Percentiles rank a stretch among this genome's conserved stretches.
Evolutionary conservation across 35 echinoderm and acorn worm genomes (phyloP).

Genomic region (Hemicentrotus pulcherrimus): DNA sequence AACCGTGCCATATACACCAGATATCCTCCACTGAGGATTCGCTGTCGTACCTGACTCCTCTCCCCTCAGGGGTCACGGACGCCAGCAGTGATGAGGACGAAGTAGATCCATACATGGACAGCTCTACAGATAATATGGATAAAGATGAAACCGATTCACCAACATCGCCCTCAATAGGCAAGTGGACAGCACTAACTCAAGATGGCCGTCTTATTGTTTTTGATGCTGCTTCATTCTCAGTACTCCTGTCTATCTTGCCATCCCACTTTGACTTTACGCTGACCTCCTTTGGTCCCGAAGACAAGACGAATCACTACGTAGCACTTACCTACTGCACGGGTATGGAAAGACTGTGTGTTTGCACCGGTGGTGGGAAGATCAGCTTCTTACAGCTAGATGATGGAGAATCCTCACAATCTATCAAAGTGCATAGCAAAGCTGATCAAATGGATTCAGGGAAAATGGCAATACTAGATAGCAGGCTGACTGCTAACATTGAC

Average conservation of each 20-base stretch:
- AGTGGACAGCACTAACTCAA: conserved; percentile 57
- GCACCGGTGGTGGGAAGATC: conserved; percentile 56
- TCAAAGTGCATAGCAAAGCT: not conserved
- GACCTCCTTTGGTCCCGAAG: not conserved
- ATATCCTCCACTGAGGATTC: conserved; percentile 52
- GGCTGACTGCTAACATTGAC: not conserved
- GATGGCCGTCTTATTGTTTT: conserved; percentile 47
- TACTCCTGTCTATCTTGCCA: conserved; percentile 44
- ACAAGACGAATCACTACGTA: conserved; percentile 35
- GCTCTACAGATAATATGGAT: not conserved
- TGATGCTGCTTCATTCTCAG: conserved; percentile 57
- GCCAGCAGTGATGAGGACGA: conserved; percentile 63
- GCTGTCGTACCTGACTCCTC: conserved; percentile 42
- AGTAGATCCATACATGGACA: not conserved
- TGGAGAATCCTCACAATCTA: not conserved
- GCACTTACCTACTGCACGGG: conserved; percentile 73
- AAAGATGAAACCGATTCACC: conserved; percentile 58
- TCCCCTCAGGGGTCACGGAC: conserved; percentile 52
- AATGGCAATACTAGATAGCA: not conserved
- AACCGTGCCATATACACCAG: conserved; percentile 57
- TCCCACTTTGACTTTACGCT: conserved; percentile 21
- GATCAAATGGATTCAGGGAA: conserved; percentile 30
- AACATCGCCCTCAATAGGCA: conserved; percentile 28
- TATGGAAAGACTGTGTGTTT: conserved; percentile 80
- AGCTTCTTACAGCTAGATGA: conserved; percentile 64